phyloP scores from a whole-genome alignment of 2,888 invertebrate species.

The Pollenia griseotomentosa region DNA sequence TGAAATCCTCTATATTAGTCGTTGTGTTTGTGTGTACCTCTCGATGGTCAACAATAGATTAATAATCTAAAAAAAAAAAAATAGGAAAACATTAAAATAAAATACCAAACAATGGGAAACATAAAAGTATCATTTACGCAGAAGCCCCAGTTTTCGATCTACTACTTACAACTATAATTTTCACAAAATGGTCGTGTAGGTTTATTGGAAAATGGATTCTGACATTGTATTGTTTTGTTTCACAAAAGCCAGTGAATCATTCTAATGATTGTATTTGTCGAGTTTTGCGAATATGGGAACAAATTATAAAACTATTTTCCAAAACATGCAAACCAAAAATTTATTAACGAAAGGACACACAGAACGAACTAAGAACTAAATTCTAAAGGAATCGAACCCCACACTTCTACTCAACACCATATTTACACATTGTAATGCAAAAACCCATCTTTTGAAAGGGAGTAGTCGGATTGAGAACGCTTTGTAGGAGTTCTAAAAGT shows the following conservation, averaged over 20 bases:
- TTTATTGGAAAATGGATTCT: neutral
- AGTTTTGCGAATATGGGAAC: conserved; percentile 22
- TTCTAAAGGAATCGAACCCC: neutral
- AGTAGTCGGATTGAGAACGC: neutral
- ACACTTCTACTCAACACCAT: neutral
- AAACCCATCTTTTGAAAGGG: neutral
- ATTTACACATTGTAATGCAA: neutral
- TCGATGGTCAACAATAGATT: conserved; percentile 48
- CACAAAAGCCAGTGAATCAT: conserved; percentile 16
- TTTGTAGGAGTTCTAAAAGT: neutral
- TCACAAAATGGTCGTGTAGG: too few relatives aligned
- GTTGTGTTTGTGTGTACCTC: neutral
- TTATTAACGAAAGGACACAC: conserved; percentile 44
- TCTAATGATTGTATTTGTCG: conserved; percentile 26
- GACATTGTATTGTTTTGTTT: conserved; percentile 10
- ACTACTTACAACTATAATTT: too few relatives aligned
- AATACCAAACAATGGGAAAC: conserved; percentile 60
- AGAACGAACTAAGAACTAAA: neutral
- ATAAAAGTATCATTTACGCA: conserved; percentile 72
- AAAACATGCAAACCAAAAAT: conserved; percentile 45
- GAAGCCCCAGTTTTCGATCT: conserved; percentile 45
- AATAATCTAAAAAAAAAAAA: conserved; percentile 41
- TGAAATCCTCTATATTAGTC: neutral
- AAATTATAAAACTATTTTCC: conserved; percentile 62
- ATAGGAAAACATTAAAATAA: conserved; percentile 17